Evolutionary conservation across 2,113 vertebrate genomes (phyloP), one percentile per base, ranked within the genome.

Genomic region (Vulpes vulpes): DNA sequence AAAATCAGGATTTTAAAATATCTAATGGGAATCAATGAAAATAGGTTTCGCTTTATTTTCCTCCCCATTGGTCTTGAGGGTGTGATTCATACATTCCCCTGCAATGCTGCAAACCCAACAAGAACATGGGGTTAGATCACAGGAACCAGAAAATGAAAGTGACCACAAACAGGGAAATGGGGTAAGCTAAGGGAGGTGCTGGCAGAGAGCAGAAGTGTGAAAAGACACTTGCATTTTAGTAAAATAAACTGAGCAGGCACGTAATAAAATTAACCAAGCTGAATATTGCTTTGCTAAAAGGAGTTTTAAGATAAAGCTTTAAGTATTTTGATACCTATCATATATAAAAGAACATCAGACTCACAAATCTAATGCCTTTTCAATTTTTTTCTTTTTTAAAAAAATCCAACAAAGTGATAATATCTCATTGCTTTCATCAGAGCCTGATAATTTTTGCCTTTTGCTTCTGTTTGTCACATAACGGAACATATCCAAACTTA

Each of bases 121-220:
- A 64, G 67, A 35, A 22, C n/a, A 2, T 23, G 65, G 53, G 8
- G 30, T 91, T 27, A 74, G 96, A 22, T 78, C 95, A 43, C 0
- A 23, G 86, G 71, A 53, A 78, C 53, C 51, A 65, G 83, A 92
- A 95, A 82, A 10, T 11, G 86, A 87, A 86, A 90, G 86, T 30
- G 82, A 15, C 51, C 49, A 8, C 59, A 25, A 19, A 1, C 8
- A 1, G 57, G 90, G 86, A 11, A n/a, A 5, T 11, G 51, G 55
- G 1, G 69, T 7, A 1, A 11, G 5, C 51, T 1, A 0, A 12
- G 2, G 0, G 38, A 23, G 22, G 43, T 11, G 35, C 85, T 8
- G 23, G 17, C 57, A 25, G 17, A 1, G 3, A 6, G 20, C 43
- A 1, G 0, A 14, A 32, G 3, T 14, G 35, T 2, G 59, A 20